Evolutionary conservation across 2,888 invertebrate genomes (phyloP), one percentile per base, ranked within the genome.

Genomic region (Arenicola marina): DNA sequence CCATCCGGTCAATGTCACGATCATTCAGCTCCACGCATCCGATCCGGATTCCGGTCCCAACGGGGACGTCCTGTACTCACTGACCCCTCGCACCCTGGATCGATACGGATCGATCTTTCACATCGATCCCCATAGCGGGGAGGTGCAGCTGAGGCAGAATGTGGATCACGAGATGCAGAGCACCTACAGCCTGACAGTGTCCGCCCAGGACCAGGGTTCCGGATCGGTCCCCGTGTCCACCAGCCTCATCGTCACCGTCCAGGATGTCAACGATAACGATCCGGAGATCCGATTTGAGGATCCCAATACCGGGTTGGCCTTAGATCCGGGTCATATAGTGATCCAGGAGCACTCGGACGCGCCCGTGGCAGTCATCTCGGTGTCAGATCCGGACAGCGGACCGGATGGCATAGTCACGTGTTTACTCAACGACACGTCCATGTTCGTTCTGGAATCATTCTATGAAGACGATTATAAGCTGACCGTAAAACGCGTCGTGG

Each of bases 401-500:
- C 31, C 28, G 29, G 31, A 29, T 24, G 53, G 53, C 7, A 28
- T 24, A 2, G 28, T 53, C 53, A 32, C 28, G 31, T 53, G 53
- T 21, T 31, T 31, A 1, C 28, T 53, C 4, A 21, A 53, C 21
- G 29, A 53, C 21, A 32, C 29, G n/a, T 32, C 32, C 4, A 24
- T 24, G 31, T 53, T 53, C 32, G 31, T 31, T 18, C 28, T 53
- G 24, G 18, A n/a, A 4, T 24, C 28, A 31, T 32, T 53, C 4
- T 53, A 53, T n/a, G 53, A 53, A 21, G 32, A 28, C 31, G 53
- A 53, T 15, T 53, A 29, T 32, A 53, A 32, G 31, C 28, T 53
- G 31, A 31, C 32, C 15, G 32, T 32, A 3, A 24, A 24, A 18
- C 24, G 31, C 2, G 4, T 15, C 24, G 21, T 53, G 11, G 53